Evolutionary conservation across 2,113 vertebrate species (phyloP).

Genomic region (Condylura cristata): DNA sequence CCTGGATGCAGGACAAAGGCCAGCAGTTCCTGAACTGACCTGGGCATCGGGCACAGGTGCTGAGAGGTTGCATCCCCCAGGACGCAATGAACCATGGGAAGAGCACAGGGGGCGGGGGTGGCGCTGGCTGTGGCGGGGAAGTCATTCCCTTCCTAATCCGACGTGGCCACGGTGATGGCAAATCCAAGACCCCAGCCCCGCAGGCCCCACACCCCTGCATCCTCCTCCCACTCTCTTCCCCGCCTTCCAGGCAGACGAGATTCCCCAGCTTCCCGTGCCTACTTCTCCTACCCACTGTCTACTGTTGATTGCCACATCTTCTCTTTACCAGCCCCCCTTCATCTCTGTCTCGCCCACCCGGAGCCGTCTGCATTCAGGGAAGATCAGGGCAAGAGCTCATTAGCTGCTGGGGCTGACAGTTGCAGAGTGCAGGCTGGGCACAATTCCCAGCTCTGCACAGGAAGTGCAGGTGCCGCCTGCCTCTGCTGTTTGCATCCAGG

Average conservation of each 20-base stretch:
- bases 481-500: neutral
- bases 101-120: neutral
- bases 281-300: neutral
- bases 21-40: neutral
- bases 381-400: neutral
- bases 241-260: neutral
- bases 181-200: neutral
- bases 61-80: too few relatives aligned
- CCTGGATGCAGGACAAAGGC: neutral
- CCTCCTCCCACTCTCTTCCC: neutral
- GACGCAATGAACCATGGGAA: too few relatives aligned
- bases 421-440: neutral
- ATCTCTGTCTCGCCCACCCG: neutral
- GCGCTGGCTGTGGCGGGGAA: neutral
- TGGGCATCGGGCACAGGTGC: neutral
- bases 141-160: neutral
- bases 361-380: neutral
- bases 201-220: too few relatives aligned
- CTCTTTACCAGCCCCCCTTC: neutral
- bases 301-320: neutral
- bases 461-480: neutral
- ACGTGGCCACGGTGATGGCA: neutral
- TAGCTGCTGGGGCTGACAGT: neutral
- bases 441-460: neutral
- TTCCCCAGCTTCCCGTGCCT: neutral